These are phyloP conservation scores for Ladona fulva DNA, from an alignment of 1,140 invertebrate species.

Conservation along the genomic window DNA sequence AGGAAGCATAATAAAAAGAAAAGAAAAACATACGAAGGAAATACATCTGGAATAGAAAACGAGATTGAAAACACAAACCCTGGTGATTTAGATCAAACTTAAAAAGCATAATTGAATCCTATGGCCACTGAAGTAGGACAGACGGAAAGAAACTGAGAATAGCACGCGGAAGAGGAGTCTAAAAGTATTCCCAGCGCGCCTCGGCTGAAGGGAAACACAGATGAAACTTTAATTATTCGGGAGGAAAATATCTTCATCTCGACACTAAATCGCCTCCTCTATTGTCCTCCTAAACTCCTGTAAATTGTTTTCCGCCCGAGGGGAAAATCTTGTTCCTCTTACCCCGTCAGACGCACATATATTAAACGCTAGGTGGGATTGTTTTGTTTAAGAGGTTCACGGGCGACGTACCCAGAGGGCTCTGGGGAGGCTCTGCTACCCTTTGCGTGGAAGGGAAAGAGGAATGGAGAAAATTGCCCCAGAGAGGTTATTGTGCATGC, in stretches of 20 bases:
- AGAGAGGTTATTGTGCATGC: neutral
- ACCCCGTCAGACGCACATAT: neutral
- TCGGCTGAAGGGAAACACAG: neutral
- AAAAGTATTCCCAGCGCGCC: too few relatives aligned
- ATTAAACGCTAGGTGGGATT: conserved; percentile 5
- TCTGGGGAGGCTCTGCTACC: neutral
- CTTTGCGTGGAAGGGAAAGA: neutral
- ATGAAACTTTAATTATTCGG: conserved; percentile 1
- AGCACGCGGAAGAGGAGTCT: too few relatives aligned
- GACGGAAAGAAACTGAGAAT: too few relatives aligned
- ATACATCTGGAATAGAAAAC: too few relatives aligned
- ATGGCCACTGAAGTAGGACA: too few relatives aligned
- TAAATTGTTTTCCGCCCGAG: neutral
- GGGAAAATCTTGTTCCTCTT: neutral
- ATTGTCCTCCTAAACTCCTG: neutral
- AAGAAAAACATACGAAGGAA: too few relatives aligned
- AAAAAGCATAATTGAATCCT: too few relatives aligned
- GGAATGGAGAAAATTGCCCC: neutral
- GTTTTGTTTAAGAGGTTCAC: conserved; percentile 2
- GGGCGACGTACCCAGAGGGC: neutral
- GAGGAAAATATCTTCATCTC: neutral
- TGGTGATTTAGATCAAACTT: too few relatives aligned
- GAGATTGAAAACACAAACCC: too few relatives aligned
- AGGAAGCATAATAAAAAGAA: too few relatives aligned
- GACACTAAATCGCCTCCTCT: neutral